A percentile compares a stretch with the other conserved stretches of the same genome.
Conservation (phyloP, 2,888 invertebrate species). For the Scaptomyza parva region DNA sequence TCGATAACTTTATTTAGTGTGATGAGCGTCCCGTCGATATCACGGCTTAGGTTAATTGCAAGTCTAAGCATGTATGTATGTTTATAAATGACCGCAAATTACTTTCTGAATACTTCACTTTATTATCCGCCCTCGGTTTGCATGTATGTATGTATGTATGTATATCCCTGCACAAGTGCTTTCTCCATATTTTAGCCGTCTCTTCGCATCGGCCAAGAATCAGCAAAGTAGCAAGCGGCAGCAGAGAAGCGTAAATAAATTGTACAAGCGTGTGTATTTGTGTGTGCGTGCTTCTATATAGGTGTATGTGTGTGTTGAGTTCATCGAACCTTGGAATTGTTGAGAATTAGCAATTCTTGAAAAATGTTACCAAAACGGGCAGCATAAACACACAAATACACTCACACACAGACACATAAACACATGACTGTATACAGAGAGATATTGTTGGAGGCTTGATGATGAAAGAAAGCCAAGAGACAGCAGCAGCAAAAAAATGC, state of each 20-base stretch:
- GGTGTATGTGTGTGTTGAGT: slow-evolving; percentile 59
- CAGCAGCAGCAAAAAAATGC: slow-evolving; percentile 60
- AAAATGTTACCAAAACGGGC: slow-evolving; percentile 80
- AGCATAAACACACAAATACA: slow-evolving; percentile 65
- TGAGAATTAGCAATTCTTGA: slow-evolving; percentile 82
- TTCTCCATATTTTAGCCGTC: slow-evolving; percentile 75
- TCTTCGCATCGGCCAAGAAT: slow-evolving; percentile 67
- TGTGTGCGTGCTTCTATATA: slow-evolving; percentile 27
- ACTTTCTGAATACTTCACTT: slow-evolving; percentile 21
- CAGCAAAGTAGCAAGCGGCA: slow-evolving; percentile 58
- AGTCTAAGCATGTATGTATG: not conserved
- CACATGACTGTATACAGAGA: slow-evolving; percentile 37
- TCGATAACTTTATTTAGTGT: not conserved
- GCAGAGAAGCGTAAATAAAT: slow-evolving; percentile 68
- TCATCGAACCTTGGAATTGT: slow-evolving; percentile 80
- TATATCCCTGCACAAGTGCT: slow-evolving; percentile 71
- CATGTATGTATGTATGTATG: slow-evolving; percentile 23
- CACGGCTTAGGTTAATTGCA: slow-evolving; percentile 2
- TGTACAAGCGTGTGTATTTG: slow-evolving; percentile 44
- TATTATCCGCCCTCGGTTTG: slow-evolving; percentile 53
- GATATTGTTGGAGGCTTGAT: slow-evolving; percentile 50
- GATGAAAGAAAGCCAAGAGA: slow-evolving; percentile 70
- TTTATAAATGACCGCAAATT: not conserved
- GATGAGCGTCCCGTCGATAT: slow-evolving; percentile 17
- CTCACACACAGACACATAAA: slow-evolving; percentile 37